phyloP scores from a whole-genome alignment of 1,140 invertebrate species.

The Drosophila oshimai region DNA sequence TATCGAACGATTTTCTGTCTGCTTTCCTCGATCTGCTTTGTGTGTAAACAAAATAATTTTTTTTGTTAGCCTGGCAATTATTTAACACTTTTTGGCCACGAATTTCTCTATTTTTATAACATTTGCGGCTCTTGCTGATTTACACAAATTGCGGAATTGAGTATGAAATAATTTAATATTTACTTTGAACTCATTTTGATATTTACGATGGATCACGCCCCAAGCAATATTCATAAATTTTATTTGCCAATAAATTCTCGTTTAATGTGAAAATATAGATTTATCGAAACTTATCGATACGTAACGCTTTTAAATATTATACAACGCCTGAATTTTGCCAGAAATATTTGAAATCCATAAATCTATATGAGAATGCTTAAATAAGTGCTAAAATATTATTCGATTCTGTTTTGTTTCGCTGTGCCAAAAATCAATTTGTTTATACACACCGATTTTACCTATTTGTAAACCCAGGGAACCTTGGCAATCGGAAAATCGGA shows the following conservation, averaged over 20 bases:
- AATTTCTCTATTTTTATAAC: constrained; percentile 9
- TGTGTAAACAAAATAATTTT: constrained; percentile 60
- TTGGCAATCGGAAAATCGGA: constrained; percentile 31
- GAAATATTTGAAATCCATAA: constrained; percentile 25
- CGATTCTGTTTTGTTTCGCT: constrained; percentile 14
- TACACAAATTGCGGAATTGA: constrained; percentile 1
- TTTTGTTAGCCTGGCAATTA: constrained; percentile 57
- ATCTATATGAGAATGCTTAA: neutral
- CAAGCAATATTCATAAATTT: constrained; percentile 21
- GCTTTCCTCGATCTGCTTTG: constrained; percentile 35
- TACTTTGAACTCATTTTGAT: constrained; percentile 18
- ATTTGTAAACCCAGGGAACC: constrained; percentile 16
- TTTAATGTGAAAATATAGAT: neutral
- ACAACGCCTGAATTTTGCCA: constrained; percentile 11
- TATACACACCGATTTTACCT: constrained; percentile 22
- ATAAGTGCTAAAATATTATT: constrained; percentile 16
- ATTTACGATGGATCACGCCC: constrained; percentile 7
- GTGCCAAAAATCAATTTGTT: constrained; percentile 44
- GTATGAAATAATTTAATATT: neutral
- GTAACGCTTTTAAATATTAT: no score
- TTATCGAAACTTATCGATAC: no score
- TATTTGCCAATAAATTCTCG: neutral
- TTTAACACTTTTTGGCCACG: constrained; percentile 67
- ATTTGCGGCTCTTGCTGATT: neutral
- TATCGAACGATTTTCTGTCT: constrained; percentile 44